Conservation (phyloP, 2,113 vertebrate species). For the Pelmatolapia mariae region DNA sequence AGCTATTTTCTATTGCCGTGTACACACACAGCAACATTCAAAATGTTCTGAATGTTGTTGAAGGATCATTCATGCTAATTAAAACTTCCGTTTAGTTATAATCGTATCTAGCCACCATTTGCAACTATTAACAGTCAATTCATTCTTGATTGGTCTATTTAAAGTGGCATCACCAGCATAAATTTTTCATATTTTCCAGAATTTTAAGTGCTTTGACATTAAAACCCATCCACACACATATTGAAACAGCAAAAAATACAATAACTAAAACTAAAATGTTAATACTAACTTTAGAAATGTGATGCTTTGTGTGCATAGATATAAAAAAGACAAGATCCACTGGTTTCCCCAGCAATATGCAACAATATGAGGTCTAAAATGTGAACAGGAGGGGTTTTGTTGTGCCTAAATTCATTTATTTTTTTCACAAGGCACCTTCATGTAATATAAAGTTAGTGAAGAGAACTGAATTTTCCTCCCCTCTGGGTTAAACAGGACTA, state of each 20-base stretch:
- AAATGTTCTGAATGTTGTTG: not conserved
- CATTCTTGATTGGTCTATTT: not conserved
- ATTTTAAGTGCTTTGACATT: not conserved
- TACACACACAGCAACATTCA: not conserved
- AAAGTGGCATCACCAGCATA: not conserved
- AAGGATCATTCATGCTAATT: not conserved
- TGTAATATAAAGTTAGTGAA: not conserved
- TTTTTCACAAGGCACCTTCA: not conserved
- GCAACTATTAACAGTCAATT: not conserved
- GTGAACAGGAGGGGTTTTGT: not conserved
- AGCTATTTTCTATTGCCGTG: slow-evolving; percentile 1
- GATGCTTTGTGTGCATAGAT: not conserved
- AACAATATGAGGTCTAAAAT: not conserved
- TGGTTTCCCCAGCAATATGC: not conserved
- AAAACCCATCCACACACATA: not conserved
- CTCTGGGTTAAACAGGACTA: not conserved
- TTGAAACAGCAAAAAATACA: not conserved
- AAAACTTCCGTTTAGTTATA: not conserved
- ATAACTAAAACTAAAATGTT: not conserved
- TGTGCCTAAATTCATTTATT: not conserved
- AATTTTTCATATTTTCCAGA: not conserved
- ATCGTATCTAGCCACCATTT: not conserved
- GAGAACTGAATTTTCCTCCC: not conserved
- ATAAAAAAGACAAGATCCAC: not conserved
- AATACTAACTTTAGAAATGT: not conserved